Base-by-base conservation (phyloP, 92 coral and sea anemone genomes). In the Paramuricea clavata region DNA sequence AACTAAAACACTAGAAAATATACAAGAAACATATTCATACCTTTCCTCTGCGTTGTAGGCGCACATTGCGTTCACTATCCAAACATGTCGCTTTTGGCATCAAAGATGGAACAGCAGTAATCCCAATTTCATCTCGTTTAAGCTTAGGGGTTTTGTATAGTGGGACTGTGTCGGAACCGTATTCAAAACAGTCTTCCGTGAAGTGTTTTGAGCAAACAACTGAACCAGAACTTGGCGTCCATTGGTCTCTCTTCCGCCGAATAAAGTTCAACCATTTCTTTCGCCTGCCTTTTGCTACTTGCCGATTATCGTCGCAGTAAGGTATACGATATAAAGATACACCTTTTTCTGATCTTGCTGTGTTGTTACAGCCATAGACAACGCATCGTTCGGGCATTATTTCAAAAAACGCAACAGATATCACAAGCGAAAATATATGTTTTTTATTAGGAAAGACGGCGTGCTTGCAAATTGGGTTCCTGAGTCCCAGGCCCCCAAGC, bases 401-500 rank as follows among this genome's bases (percentile, higher is more conserved):
- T 15, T 15, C 10, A 17, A 39, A 9, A 30, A 69, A 69, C 26
- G 44, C 68, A 26, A 28, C 30, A 22, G 32, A 28, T 22, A 60
- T 31, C 2, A 15, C 39, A 0, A 69, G 43, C 75, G 21, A 69
- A n/a, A 69, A 15, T 15, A 6, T 33, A 33, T 33, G 8, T 25
- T 60, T n/a, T 60, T 60, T 22, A 72, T 71, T 47, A 19, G 74
- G 57, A 44, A 68, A 23, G 23, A 23, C 59, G 22, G n/a, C 74
- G 57, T 59, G 72, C 70, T 52, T 50, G 49, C 69, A 30, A 15
- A 73, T 49, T 83, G 10, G 70, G 86, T 82, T 68, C 86, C 47
- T 82, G 31, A 71, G 65, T 82, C 86, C 67, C 86, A 82, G 65
- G 61, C 86, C 69, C 77, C 65, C 71, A 42, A 42, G 74, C 36